Evolutionary conservation across 2,113 vertebrate genomes (phyloP).

Genomic region (Eudyptes chrysolophus): DNA sequence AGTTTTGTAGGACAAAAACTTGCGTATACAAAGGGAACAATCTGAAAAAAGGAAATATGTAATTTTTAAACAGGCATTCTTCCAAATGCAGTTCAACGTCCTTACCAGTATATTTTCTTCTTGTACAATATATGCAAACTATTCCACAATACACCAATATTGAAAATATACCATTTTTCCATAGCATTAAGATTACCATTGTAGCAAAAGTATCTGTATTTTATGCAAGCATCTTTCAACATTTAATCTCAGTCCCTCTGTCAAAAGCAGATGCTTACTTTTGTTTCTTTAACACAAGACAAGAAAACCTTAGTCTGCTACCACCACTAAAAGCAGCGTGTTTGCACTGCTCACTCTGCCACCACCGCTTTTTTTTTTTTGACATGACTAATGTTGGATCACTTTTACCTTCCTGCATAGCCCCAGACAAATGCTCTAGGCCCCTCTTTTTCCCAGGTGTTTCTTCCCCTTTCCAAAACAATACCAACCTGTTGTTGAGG

Average conservation of each 20-base stretch:
- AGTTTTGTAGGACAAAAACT: constrained; percentile 90
- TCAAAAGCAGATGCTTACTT: not conserved
- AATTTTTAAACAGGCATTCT: not conserved
- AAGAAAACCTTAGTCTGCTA: not conserved
- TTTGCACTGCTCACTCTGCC: not conserved
- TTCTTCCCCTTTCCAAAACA: not conserved
- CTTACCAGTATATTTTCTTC: not conserved
- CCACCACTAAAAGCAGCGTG: not conserved
- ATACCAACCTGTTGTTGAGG: not conserved
- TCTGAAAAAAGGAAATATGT: constrained; percentile 73
- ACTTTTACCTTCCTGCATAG: not conserved
- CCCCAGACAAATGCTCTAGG: not conserved
- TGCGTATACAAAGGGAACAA: constrained; percentile 95
- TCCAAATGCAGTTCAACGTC: not conserved
- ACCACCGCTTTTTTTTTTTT: not conserved
- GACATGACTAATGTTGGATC: fast-evolving
- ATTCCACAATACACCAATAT: not conserved
- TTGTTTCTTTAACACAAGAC: not conserved
- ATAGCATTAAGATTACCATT: not conserved
- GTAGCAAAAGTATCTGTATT: fast-evolving
- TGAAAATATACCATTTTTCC: not conserved
- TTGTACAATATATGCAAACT: not conserved
- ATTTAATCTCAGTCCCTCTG: not conserved
- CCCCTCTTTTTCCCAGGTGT: not conserved
- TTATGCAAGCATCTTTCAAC: not conserved